phyloP scores from a whole-genome alignment of 2,113 vertebrate genomes.

The Gymnorhina tibicen region DNA sequence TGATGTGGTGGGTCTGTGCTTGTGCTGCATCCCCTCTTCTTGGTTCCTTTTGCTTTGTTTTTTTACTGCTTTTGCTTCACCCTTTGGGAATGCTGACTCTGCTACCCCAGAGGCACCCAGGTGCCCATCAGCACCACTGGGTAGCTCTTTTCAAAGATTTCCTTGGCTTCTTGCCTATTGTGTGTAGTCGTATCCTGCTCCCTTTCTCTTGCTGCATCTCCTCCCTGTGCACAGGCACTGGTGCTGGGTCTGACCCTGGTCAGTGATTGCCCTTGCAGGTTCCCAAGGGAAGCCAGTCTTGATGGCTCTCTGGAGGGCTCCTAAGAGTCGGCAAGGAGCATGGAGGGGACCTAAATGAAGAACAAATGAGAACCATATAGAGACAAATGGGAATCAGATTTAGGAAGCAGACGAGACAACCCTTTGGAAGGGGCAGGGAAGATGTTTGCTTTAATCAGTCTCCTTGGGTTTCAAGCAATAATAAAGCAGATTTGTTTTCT shows the following conservation, averaged over 20 bases:
- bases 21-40: background rate
- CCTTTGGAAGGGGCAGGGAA: background rate
- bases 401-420: slow-evolving; percentile 33
- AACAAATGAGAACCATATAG: slow-evolving; percentile 35
- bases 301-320: background rate
- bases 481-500: background rate
- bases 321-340: background rate
- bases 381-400: slow-evolving; percentile 47
- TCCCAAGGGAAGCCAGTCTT: background rate
- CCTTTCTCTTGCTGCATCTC: background rate
- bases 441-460: background rate
- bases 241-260: background rate
- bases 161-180: background rate
- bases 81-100: background rate
- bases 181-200: background rate
- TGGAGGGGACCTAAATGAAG: background rate
- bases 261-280: accelerated
- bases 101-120: background rate
- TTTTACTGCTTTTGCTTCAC: background rate
- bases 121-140: background rate
- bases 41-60: background rate
- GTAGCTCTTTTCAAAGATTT: background rate
- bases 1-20: background rate
- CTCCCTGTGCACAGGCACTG: accelerated
- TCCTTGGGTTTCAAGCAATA: background rate